phyloP scores from a whole-genome alignment of 2,888 invertebrate genomes.

The Thereva nobilitata region DNA sequence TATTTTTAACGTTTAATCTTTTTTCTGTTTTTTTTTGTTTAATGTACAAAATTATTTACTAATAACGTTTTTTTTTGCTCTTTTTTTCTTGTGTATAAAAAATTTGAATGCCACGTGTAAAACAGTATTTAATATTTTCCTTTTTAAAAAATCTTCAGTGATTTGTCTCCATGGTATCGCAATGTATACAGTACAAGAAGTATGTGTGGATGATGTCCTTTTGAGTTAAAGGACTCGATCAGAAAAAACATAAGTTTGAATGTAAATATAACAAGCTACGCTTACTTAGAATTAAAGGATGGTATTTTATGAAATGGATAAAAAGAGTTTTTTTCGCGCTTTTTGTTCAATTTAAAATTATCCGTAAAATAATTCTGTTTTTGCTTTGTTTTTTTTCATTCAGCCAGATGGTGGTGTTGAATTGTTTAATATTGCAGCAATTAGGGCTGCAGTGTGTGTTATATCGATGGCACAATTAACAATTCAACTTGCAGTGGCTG shows the following conservation, averaged over 20 bases:
- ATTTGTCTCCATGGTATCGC: too few relatives aligned
- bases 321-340: background rate
- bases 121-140: constrained; percentile 22
- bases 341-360: background rate
- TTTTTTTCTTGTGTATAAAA: constrained; percentile 30
- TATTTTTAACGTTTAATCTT: background rate
- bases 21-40: constrained; percentile 5
- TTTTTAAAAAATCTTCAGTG: background rate
- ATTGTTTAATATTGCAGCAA: constrained; percentile 11
- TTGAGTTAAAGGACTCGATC: constrained; percentile 9
- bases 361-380: constrained; percentile 9
- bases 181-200: constrained; percentile 11
- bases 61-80: background rate
- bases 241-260: constrained; percentile 12
- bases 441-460: background rate
- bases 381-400: constrained; percentile 8
- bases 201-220: background rate
- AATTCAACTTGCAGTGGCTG: constrained; percentile 38
- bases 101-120: constrained; percentile 31
- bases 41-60: constrained; percentile 31
- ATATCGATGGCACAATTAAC: constrained; percentile 24
- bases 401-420: constrained; percentile 25
- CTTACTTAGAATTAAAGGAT: constrained; percentile 22
- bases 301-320: constrained; percentile 28
- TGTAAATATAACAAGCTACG: constrained; percentile 23